These are phyloP conservation scores for Oreotragus oreotragus DNA, from an alignment of 2,113 vertebrate genomes.

Conservation along the genomic window DNA sequence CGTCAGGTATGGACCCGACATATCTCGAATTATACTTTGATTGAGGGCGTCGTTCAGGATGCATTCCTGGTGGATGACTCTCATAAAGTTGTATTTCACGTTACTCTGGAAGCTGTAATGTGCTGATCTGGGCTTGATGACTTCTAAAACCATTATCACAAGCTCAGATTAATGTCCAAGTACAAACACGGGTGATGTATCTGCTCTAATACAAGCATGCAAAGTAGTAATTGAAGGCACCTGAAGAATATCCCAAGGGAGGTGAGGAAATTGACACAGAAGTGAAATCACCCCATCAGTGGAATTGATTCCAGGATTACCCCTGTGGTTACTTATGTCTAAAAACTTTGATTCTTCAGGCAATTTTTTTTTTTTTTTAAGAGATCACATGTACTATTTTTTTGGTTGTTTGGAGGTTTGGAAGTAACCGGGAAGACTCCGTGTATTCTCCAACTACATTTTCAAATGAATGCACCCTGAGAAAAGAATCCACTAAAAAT, in stretches of 20 bases:
- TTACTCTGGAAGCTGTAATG: not conserved
- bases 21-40: not conserved
- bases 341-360: not conserved
- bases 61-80: not conserved
- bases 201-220: not conserved
- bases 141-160: slow-evolving; percentile 45
- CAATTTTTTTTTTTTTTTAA: not conserved
- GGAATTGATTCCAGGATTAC: not conserved
- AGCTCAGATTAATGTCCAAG: slow-evolving; percentile 26
- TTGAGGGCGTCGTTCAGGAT: not conserved
- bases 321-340: not conserved
- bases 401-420: slow-evolving; percentile 17
- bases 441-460: not conserved
- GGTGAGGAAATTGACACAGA: not conserved
- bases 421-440: not conserved
- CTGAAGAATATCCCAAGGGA: not conserved
- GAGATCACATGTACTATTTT: not conserved
- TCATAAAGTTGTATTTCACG: not conserved
- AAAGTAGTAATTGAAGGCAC: not conserved
- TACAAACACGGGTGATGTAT: not conserved
- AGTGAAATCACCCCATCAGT: not conserved
- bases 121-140: not conserved
- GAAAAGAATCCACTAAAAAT: not conserved
- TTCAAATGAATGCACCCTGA: not conserved
- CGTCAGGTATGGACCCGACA: not conserved